Conservation (phyloP, 2,797 vertebrate genomes). For the Cynopterus sphinx region DNA sequence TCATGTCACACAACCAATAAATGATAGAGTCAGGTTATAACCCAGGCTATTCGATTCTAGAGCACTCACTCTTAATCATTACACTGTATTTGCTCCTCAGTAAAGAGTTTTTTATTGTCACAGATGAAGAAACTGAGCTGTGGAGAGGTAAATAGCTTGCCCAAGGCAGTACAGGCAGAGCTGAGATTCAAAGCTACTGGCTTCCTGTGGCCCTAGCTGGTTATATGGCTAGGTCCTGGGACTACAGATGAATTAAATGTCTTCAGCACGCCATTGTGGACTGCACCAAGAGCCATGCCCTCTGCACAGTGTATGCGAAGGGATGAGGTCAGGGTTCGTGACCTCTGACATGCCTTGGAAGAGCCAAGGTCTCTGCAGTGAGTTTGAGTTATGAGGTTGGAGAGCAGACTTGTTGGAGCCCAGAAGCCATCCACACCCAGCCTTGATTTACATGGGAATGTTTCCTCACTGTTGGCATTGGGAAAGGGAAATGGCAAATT, state of each 20-base stretch:
- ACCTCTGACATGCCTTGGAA: conserved; percentile 48
- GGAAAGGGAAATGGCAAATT: conserved; percentile 78
- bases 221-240: background rate
- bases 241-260: background rate
- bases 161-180: background rate
- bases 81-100: background rate
- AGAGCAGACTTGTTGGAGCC: conserved; percentile 71
- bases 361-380: conserved; percentile 45
- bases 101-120: background rate
- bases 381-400: conserved; percentile 66
- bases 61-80: background rate
- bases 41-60: background rate
- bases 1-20: background rate
- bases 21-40: background rate
- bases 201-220: background rate
- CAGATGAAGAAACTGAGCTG: background rate
- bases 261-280: background rate
- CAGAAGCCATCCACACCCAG: conserved; percentile 76
- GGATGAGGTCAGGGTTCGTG: conserved; percentile 54
- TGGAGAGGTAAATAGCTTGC: conserved; percentile 1
- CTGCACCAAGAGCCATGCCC: background rate
- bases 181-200: background rate
- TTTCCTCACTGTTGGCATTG: conserved; percentile 74
- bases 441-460: conserved; percentile 79
- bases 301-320: background rate